Percentiles rank a stretch among this genome's conserved stretches.
These are phyloP conservation scores for Torymus tubicola DNA, from an alignment of 2,888 invertebrate species.

Conservation along the genomic window DNA sequence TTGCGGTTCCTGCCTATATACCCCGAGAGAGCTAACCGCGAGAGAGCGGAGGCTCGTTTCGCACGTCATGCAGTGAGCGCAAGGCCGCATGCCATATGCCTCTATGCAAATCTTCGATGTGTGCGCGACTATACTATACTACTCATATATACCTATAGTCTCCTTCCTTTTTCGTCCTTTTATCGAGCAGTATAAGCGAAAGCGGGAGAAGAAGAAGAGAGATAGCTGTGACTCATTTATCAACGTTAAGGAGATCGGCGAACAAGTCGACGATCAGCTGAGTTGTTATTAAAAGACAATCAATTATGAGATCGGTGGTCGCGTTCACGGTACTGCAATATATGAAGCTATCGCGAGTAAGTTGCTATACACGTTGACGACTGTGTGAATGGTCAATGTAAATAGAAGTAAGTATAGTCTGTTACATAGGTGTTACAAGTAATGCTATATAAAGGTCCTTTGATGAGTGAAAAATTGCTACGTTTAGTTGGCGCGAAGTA, in stretches of 20 bases:
- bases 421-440: too few relatives aligned
- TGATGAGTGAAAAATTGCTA: too few relatives aligned
- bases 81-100: conserved; percentile 56
- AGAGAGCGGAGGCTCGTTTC: conserved; percentile 38
- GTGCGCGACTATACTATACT: neutral
- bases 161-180: neutral
- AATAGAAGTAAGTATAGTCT: too few relatives aligned
- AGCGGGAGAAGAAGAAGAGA: too few relatives aligned
- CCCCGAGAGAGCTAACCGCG: conserved; percentile 14
- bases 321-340: neutral
- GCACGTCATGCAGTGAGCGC: conserved; percentile 48
- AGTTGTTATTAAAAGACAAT: conserved; percentile 43
- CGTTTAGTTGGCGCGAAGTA: too few relatives aligned
- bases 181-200: too few relatives aligned
- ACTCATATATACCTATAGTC: neutral
- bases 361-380: too few relatives aligned
- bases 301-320: conserved; percentile 23
- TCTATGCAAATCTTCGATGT: conserved; percentile 56
- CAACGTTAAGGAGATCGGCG: conserved; percentile 33
- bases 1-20: conserved; percentile 62
- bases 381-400: too few relatives aligned
- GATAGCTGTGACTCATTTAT: conserved; percentile 29
- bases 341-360: neutral
- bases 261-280: conserved; percentile 5
- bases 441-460: too few relatives aligned